Evolutionary conservation across 2,113 vertebrate genomes (phyloP).

Genomic region (Lamprologus speciosus): DNA sequence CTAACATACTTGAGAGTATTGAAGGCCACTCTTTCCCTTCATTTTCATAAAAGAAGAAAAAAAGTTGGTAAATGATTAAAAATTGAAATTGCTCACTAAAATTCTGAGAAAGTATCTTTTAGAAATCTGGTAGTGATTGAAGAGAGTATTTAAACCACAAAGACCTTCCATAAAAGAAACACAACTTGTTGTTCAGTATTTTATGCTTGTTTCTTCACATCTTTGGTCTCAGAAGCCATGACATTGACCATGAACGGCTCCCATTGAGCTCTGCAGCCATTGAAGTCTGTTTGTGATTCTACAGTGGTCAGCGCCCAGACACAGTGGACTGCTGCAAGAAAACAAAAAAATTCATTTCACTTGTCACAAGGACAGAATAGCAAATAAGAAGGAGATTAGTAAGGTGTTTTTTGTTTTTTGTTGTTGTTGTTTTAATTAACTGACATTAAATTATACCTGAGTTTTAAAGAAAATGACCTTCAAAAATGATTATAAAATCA

Average conservation of each 20-base stretch:
- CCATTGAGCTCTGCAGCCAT: neutral
- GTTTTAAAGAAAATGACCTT: neutral
- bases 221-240: neutral
- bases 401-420: neutral
- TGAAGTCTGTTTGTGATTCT: slow-evolving; percentile 36
- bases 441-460: neutral
- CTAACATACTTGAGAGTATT: neutral
- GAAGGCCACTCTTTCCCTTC: neutral
- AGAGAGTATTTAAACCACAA: neutral
- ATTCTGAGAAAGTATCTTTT: neutral
- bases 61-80: neutral
- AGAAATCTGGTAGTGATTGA: neutral
- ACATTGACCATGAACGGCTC: neutral
- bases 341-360: slow-evolving; percentile 2
- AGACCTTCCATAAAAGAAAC: neutral
- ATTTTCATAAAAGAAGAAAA: neutral
- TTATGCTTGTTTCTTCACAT: neutral
- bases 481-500: neutral
- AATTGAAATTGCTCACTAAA: neutral
- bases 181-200: neutral
- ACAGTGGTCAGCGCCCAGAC: neutral
- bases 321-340: slow-evolving; percentile 13
- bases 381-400: neutral
- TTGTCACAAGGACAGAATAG: neutral
- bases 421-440: neutral